Evolutionary conservation across 2,797 vertebrate genomes (phyloP).

Genomic region (Lacerta viridis): DNA sequence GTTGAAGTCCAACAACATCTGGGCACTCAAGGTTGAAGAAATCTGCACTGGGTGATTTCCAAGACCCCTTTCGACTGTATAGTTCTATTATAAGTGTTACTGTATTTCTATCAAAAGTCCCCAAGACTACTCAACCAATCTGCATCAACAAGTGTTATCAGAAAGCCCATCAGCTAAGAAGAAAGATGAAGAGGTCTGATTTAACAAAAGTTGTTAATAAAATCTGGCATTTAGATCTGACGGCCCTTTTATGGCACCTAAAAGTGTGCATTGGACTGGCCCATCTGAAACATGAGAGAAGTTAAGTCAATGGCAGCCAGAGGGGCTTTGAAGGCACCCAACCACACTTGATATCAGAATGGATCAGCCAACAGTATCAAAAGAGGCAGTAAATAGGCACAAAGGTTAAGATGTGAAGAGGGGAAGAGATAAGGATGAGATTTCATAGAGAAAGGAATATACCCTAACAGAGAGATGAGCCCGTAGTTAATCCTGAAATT

Average conservation of each 20-base stretch:
- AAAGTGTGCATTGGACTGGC: neutral
- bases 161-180: neutral
- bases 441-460: neutral
- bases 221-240: neutral
- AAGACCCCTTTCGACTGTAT: too few species aligned
- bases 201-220: neutral
- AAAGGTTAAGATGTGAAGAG: neutral
- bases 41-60: too few species aligned
- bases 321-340: neutral
- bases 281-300: neutral
- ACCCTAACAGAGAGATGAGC: too few species aligned
- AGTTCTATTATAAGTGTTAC: neutral
- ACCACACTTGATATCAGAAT: neutral
- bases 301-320: neutral
- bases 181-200: neutral
- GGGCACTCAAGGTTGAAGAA: neutral
- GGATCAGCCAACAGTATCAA: too few species aligned
- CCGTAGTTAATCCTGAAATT: neutral
- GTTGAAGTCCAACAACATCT: too few species aligned
- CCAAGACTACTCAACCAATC: neutral
- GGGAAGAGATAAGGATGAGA: neutral
- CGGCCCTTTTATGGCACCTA: neutral
- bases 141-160: too few species aligned
- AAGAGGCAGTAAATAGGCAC: neutral
- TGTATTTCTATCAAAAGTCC: neutral